Evolutionary conservation across 2,113 vertebrate species (phyloP).

Genomic region (Phylloscopus whistleri): DNA sequence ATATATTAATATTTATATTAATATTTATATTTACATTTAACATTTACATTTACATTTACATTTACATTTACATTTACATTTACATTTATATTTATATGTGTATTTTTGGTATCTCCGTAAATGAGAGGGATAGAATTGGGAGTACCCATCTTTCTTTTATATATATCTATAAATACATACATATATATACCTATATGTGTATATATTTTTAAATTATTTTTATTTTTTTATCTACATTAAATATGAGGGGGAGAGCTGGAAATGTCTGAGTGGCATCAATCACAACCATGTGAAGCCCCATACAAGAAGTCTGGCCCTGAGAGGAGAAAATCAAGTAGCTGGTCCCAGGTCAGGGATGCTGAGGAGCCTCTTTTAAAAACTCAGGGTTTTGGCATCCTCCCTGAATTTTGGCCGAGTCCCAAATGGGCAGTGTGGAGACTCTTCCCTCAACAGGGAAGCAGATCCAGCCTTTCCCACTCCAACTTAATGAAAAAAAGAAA

Average conservation of each 20-base stretch:
- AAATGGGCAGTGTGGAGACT: not conserved
- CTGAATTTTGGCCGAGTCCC: not conserved
- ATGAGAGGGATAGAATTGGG: too few relatives aligned
- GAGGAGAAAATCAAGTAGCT: not conserved
- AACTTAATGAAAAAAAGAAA: not conserved
- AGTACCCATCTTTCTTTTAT: too few relatives aligned
- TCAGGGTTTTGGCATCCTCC: not conserved
- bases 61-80: too few relatives aligned
- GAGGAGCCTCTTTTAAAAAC: not conserved
- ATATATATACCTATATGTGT: too few relatives aligned
- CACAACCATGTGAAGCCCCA: rapidly evolving
- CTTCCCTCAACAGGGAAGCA: not conserved
- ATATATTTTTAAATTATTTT: too few relatives aligned
- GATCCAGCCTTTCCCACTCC: not conserved
- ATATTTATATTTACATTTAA: too few relatives aligned
- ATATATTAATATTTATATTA: too few relatives aligned
- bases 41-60: too few relatives aligned
- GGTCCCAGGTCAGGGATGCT: not conserved
- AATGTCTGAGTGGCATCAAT: not conserved
- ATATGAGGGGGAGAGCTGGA: not conserved
- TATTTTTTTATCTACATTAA: not conserved
- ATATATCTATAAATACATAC: too few relatives aligned
- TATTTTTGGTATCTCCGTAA: too few relatives aligned
- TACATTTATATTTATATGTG: too few relatives aligned
- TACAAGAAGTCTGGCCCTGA: not conserved